A percentile compares a stretch with the other conserved stretches of the same genome.
These are phyloP conservation scores for Melanostigma gelatinosum DNA, from an alignment of 2,113 vertebrate species.

Conservation along the genomic window DNA sequence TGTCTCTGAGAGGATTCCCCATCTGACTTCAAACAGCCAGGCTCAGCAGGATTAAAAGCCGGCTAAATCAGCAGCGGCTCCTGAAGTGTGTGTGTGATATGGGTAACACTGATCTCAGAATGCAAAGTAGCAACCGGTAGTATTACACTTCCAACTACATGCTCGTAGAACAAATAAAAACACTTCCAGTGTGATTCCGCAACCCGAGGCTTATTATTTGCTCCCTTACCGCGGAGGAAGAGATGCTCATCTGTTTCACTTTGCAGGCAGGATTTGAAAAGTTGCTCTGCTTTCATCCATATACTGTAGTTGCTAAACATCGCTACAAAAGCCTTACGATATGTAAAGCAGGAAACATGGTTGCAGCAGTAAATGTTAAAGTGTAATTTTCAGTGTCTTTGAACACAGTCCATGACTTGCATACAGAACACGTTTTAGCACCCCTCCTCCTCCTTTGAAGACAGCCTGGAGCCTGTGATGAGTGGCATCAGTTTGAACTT, in stretches of 20 bases:
- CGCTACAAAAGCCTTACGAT: constrained; percentile 28
- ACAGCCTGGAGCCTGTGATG: constrained; percentile 31
- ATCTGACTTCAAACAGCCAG: constrained; percentile 36
- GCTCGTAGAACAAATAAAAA: neutral
- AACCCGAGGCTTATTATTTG: neutral
- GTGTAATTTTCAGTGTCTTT: constrained; percentile 31
- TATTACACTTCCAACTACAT: neutral
- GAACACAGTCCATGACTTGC: constrained; percentile 26
- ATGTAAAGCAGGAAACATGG: constrained; percentile 32
- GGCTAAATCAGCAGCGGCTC: constrained; percentile 17
- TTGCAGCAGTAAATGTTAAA: constrained; percentile 39
- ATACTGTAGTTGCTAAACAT: neutral
- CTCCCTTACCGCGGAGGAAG: neutral
- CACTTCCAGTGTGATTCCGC: neutral
- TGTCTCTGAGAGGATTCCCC: constrained; percentile 7
- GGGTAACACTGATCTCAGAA: constrained; percentile 16
- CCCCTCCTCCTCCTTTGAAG: constrained; percentile 35
- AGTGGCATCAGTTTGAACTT: constrained; percentile 54
- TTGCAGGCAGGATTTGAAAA: neutral
- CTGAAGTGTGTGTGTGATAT: neutral
- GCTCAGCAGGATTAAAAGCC: constrained; percentile 14
- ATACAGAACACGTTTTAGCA: constrained; percentile 17
- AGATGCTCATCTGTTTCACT: neutral
- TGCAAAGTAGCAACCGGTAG: neutral
- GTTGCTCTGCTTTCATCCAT: constrained; percentile 23